Evolutionary conservation across 2,113 vertebrate species (phyloP).

Genomic region (Parotia lawesii): DNA sequence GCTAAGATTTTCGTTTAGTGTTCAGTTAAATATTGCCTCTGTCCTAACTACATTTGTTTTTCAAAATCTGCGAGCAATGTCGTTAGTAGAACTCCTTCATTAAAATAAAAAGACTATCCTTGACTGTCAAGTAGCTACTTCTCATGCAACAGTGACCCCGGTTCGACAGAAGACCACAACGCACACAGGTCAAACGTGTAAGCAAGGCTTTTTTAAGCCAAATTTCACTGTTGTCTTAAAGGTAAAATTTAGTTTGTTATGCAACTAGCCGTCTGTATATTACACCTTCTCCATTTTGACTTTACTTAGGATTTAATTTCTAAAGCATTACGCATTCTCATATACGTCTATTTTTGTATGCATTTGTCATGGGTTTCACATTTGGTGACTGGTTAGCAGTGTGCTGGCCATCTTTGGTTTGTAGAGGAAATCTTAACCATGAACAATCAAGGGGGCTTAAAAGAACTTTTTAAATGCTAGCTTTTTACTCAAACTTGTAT

Average conservation of each 20-base stretch:
- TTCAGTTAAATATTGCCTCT: slow-evolving; percentile 65
- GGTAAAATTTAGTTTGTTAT: slow-evolving; percentile 71
- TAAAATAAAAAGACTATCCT: slow-evolving; percentile 66
- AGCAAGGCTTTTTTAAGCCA: slow-evolving; percentile 68
- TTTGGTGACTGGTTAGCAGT: slow-evolving; percentile 84
- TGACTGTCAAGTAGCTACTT: slow-evolving; percentile 68
- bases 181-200: slow-evolving; percentile 71
- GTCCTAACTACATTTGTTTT: slow-evolving; percentile 53
- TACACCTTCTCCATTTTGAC: slow-evolving; percentile 87
- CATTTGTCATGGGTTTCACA: slow-evolving; percentile 72
- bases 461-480: slow-evolving; percentile 66
- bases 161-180: slow-evolving; percentile 75
- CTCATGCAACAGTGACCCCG: slow-evolving; percentile 78
- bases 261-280: slow-evolving; percentile 80
- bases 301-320: slow-evolving; percentile 72
- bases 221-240: slow-evolving; percentile 76
- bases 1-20: slow-evolving; percentile 59
- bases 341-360: slow-evolving; percentile 56
- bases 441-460: slow-evolving; percentile 78
- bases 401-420: slow-evolving; percentile 88
- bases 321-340: slow-evolving; percentile 66
- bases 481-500: slow-evolving; percentile 72
- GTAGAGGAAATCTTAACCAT: slow-evolving; percentile 78
- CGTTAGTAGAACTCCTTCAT: slow-evolving; percentile 75
- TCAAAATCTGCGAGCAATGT: slow-evolving; percentile 66